A percentile compares a stretch with the other conserved stretches of the same genome.
Evolutionary conservation across 30 jellyfish, hydroid and myxozoan genomes (phyloP).

Genomic region (Pseudorhiza aurosa): DNA sequence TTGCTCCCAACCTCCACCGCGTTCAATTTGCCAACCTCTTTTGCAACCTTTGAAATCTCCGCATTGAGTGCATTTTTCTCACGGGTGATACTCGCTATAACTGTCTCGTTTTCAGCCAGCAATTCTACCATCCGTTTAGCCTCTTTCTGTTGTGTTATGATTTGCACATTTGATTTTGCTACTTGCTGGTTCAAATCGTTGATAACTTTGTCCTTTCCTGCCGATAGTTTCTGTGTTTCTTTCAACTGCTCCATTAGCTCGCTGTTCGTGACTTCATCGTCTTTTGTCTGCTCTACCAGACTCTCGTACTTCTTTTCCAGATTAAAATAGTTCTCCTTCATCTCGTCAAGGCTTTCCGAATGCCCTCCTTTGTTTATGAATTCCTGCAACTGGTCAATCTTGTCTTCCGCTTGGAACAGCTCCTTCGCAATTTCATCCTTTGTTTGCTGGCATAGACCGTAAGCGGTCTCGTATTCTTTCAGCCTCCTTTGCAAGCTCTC

Average conservation of each 20-base stretch:
- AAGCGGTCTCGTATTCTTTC: slow-evolving; percentile 55
- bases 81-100: slow-evolving; percentile 5
- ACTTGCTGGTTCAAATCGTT: slow-evolving; percentile 64
- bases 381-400: slow-evolving; percentile 67
- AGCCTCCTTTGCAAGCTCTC: slow-evolving; percentile 47
- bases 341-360: slow-evolving; percentile 38
- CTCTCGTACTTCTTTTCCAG: slow-evolving; percentile 37
- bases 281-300: slow-evolving; percentile 55
- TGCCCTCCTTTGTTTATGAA: slow-evolving; percentile 17
- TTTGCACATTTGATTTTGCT: slow-evolving; percentile 35
- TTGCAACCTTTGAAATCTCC: slow-evolving; percentile 13
- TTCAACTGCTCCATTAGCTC: slow-evolving; percentile 56
- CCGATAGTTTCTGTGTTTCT: slow-evolving; percentile 60
- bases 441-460: slow-evolving; percentile 42
- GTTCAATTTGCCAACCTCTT: slow-evolving; percentile 20
- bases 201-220: slow-evolving; percentile 54
- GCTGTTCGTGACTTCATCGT: slow-evolving; percentile 51
- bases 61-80: slow-evolving; percentile 40
- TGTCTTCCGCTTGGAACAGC: slow-evolving; percentile 63
- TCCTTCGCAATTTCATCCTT: slow-evolving; percentile 72
- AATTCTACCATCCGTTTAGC: slow-evolving; percentile 32
- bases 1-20: slow-evolving; percentile 22
- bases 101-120: slow-evolving; percentile 32
- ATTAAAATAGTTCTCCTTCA: slow-evolving; percentile 28
- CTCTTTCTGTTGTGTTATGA: slow-evolving; percentile 37